Conservation (phyloP, 1,140 invertebrate genomes). For the Lepidurus apus region DNA sequence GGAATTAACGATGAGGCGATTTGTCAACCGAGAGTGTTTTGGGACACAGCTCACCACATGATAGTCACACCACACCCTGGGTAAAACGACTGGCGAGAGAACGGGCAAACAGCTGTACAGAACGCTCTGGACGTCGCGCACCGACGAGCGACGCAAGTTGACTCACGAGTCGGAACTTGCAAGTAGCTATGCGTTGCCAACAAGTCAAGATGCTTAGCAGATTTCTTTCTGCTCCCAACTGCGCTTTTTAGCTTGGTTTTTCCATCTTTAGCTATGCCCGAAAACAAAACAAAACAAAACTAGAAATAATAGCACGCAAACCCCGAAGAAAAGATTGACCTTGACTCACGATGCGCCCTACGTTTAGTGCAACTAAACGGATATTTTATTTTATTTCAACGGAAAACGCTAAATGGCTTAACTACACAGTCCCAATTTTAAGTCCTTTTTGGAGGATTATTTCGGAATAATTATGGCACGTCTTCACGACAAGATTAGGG, state of each 20-base stretch:
- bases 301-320: too few species aligned
- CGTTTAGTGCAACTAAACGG: too few species aligned
- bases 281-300: too few species aligned
- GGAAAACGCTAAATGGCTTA: too few species aligned
- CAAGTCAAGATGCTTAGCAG: background rate
- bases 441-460: too few species aligned
- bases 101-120: background rate
- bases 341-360: too few species aligned
- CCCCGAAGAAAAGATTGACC: too few species aligned
- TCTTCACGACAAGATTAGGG: too few species aligned
- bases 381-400: too few species aligned
- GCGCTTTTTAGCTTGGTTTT: background rate
- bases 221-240: background rate
- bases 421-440: too few species aligned
- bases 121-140: conserved; percentile 13
- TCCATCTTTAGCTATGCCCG: too few species aligned
- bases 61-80: conserved; percentile 18
- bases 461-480: too few species aligned
- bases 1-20: background rate
- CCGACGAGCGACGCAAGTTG: conserved; percentile 2
- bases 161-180: background rate
- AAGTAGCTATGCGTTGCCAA: background rate
- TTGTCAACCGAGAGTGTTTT: background rate
- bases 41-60: conserved; percentile 6
- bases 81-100: background rate